Evolutionary conservation across 2,888 invertebrate genomes (phyloP).

Genomic region (Cantharis flavilabris): DNA sequence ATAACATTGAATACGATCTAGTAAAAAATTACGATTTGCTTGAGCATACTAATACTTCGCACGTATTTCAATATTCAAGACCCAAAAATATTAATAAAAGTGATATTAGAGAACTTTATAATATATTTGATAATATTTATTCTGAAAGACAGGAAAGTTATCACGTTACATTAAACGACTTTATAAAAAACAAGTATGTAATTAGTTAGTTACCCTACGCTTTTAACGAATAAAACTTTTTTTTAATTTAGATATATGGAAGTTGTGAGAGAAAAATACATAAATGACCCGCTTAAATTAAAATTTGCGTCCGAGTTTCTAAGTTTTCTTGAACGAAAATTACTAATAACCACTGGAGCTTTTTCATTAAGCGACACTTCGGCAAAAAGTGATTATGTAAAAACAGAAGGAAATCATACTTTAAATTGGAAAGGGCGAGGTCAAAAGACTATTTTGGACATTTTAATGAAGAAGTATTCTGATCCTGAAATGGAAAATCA

Average conservation of each 20-base stretch:
- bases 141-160: constrained; percentile 38
- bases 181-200: constrained; percentile 40
- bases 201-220: constrained; percentile 23
- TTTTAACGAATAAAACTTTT: constrained; percentile 32
- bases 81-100: constrained; percentile 37
- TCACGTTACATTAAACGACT: constrained; percentile 43
- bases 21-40: constrained; percentile 41
- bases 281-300: not conserved
- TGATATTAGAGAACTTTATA: constrained; percentile 39
- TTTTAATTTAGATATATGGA: constrained; percentile 7
- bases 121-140: constrained; percentile 38
- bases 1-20: constrained; percentile 48
- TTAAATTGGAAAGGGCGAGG: constrained; percentile 77
- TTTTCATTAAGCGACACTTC: constrained; percentile 71
- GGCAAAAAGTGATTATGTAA: constrained; percentile 66
- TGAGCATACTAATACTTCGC: not conserved
- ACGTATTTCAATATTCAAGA: constrained; percentile 36
- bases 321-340: constrained; percentile 3
- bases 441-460: constrained; percentile 67
- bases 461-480: constrained; percentile 59
- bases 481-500: not conserved
- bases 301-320: not conserved
- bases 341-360: constrained; percentile 58
- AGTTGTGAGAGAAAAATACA: not conserved
- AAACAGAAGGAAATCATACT: constrained; percentile 70